Evolutionary conservation across 2,888 invertebrate species (phyloP).

Genomic region (Drosophila maculinotata): DNA sequence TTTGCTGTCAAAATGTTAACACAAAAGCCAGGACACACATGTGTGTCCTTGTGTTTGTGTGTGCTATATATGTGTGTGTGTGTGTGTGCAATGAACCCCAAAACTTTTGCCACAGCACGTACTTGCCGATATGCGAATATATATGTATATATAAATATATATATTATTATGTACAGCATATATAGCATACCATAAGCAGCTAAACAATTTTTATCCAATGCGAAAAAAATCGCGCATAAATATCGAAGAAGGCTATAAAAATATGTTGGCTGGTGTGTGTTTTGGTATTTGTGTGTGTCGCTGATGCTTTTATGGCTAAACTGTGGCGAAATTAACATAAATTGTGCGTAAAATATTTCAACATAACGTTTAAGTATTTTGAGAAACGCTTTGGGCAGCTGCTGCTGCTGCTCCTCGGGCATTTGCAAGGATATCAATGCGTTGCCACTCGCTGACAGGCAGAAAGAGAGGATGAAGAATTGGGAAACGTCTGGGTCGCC

Average conservation of each 20-base stretch:
- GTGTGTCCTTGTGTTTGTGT: not conserved
- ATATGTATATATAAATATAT: constrained; percentile 19
- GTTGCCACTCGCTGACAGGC: constrained; percentile 37
- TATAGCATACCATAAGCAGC: constrained; percentile 40
- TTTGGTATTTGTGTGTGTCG: constrained; percentile 19
- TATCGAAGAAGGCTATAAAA: constrained; percentile 62
- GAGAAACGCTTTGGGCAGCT: constrained; percentile 15
- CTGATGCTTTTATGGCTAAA: constrained; percentile 55
- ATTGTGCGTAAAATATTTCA: constrained; percentile 68
- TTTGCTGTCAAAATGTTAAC: constrained; percentile 71
- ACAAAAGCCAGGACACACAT: constrained; percentile 35
- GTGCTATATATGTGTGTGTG: constrained; percentile 7
- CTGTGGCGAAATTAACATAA: constrained; percentile 70
- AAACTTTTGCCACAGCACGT: constrained; percentile 70
- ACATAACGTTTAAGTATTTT: constrained; percentile 52
- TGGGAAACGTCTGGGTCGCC: constrained; percentile 4
- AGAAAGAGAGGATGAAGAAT: not conserved
- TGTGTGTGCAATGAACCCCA: constrained; percentile 54
- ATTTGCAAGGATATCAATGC: constrained; percentile 45
- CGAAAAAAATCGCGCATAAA: constrained; percentile 72
- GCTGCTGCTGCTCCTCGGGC: constrained; percentile 15
- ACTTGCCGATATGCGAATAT: constrained; percentile 41
- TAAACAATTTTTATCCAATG: constrained; percentile 69
- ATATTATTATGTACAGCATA: constrained; percentile 6
- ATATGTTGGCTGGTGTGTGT: constrained; percentile 52